Evolutionary conservation across 2,797 vertebrate genomes (phyloP).

Genomic region (Premnoplex brunnescens): DNA sequence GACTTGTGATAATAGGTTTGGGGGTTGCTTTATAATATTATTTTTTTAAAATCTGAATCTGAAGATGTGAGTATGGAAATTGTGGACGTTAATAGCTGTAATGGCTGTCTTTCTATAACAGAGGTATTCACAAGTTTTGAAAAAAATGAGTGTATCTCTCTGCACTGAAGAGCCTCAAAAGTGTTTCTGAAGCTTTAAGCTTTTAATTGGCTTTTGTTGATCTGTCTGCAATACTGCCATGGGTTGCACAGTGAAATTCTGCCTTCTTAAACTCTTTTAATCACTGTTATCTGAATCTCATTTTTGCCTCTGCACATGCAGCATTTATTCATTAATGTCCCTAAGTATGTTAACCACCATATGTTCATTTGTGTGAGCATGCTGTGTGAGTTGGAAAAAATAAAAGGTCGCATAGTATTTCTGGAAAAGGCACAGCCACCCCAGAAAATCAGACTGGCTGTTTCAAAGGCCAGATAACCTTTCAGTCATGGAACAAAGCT

Average conservation of each 20-base stretch:
- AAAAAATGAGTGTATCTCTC: not conserved
- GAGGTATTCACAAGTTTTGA: not conserved
- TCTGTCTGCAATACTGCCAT: not conserved
- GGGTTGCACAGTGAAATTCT: not conserved
- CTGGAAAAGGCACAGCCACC: not conserved
- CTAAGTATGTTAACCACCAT: not conserved
- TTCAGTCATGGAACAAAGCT: not conserved
- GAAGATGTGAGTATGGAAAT: not conserved
- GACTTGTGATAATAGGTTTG: not conserved
- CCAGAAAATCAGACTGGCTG: not conserved
- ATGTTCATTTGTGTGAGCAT: not conserved
- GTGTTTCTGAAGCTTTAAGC: not conserved
- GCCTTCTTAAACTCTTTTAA: slow-evolving; percentile 24
- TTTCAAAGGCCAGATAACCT: not conserved
- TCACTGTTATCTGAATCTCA: not conserved
- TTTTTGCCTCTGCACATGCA: slow-evolving; percentile 28
- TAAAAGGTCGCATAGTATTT: not conserved
- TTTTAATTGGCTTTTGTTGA: not conserved
- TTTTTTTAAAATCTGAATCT: not conserved
- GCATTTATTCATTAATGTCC: not conserved
- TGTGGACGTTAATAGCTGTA: not conserved
- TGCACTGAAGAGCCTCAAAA: not conserved
- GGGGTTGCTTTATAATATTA: not conserved
- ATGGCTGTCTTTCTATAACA: not conserved
- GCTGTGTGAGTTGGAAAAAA: not conserved